Evolutionary conservation across 2,797 vertebrate species (phyloP).

Genomic region (Graptemys geographica): DNA sequence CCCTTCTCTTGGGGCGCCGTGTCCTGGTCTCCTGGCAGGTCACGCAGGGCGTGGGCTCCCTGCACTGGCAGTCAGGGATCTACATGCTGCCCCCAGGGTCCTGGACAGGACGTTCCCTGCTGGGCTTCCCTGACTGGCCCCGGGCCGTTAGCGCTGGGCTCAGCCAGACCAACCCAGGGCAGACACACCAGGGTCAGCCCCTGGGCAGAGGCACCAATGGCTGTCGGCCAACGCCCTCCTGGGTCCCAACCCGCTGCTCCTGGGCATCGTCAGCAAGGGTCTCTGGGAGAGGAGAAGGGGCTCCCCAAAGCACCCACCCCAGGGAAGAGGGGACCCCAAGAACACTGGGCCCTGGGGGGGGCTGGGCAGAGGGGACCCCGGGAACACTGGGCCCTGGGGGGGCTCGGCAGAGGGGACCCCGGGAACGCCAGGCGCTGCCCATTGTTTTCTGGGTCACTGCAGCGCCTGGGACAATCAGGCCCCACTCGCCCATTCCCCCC

Average conservation of each 20-base stretch:
- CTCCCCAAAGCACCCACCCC: slow-evolving; percentile 7
- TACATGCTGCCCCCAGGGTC: neutral
- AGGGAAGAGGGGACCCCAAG: neutral
- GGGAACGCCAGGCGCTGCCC: neutral
- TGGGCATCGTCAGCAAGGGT: neutral
- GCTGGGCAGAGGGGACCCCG: neutral
- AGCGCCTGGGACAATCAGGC: neutral
- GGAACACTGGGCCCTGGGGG: too few species aligned
- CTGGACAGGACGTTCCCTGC: neutral
- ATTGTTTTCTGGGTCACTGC: neutral
- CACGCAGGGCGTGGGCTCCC: neutral
- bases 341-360: neutral
- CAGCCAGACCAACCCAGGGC: neutral
- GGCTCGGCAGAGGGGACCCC: neutral
- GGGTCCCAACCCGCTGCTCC: too few species aligned
- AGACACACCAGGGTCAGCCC: neutral
- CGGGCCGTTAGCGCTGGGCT: neutral
- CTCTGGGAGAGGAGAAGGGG: neutral
- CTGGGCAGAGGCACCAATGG: accelerated
- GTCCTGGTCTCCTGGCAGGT: neutral
- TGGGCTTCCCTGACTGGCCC: neutral
- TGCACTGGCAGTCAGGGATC: neutral
- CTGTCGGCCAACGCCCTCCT: neutral
- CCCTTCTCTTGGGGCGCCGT: neutral
- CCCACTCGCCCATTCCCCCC: neutral